A percentile compares a stretch with the other conserved stretches of the same genome.
phyloP scores from a whole-genome alignment of 2,888 invertebrate genomes.

The Calliphora vomitoria region DNA sequence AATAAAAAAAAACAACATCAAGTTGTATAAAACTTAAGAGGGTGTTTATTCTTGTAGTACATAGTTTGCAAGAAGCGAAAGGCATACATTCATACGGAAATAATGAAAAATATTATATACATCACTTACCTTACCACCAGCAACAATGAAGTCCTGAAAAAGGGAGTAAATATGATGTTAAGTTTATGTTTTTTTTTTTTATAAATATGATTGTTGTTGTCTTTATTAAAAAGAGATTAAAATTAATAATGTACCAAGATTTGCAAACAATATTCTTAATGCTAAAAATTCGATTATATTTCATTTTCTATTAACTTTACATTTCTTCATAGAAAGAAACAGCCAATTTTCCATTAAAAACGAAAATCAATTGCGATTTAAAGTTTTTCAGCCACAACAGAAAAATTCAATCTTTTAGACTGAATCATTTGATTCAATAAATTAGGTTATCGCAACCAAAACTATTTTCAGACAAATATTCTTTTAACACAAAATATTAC shows the following conservation, averaged over 20 bases:
- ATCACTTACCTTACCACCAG: slow-evolving; percentile 17
- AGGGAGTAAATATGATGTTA: background rate
- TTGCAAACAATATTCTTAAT: too few relatives aligned
- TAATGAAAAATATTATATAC: slow-evolving; percentile 9
- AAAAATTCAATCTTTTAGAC: too few relatives aligned
- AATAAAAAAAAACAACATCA: slow-evolving; percentile 59
- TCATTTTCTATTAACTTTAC: too few relatives aligned
- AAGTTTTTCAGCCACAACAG: too few relatives aligned
- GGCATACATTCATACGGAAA: background rate
- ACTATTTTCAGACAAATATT: too few relatives aligned
- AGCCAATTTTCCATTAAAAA: too few relatives aligned
- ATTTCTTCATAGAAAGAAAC: too few relatives aligned
- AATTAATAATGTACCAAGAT: background rate
- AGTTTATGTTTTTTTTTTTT: background rate
- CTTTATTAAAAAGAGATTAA: background rate
- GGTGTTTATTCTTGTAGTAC: slow-evolving; percentile 54
- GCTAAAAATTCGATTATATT: too few relatives aligned
- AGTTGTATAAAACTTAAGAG: slow-evolving; percentile 59
- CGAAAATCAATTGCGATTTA: too few relatives aligned
- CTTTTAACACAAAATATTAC: too few relatives aligned
- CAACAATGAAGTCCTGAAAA: background rate
- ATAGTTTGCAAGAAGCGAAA: slow-evolving; percentile 12
- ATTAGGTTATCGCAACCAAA: too few relatives aligned
- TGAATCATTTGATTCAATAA: too few relatives aligned
- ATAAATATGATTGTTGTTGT: background rate